phyloP scores from a whole-genome alignment of 2,113 vertebrate species.

The Gallinago paraguaiae region DNA sequence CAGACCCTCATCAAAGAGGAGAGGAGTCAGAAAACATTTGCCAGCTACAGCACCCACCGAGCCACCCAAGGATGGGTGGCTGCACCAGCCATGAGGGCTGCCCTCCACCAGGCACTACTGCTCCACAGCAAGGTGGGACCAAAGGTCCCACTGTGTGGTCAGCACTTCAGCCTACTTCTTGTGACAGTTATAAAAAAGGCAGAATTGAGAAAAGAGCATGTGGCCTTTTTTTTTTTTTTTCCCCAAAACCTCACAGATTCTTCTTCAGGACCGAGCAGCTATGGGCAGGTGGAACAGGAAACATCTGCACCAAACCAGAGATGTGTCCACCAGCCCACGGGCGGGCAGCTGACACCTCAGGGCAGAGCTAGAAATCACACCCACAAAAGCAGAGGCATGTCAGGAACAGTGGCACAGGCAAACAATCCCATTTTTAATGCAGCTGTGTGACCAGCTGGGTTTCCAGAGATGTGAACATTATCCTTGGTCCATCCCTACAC shows the following conservation, averaged over 20 bases:
- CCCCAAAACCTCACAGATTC: not conserved
- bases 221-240: no score
- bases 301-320: not conserved
- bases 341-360: not conserved
- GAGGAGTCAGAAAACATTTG: not conserved
- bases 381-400: not conserved
- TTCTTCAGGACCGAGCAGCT: not conserved
- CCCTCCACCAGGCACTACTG: not conserved
- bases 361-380: not conserved
- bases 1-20: not conserved
- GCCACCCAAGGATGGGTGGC: accelerated
- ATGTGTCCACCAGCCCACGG: accelerated
- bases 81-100: not conserved
- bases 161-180: no score
- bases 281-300: not conserved
- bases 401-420: not conserved
- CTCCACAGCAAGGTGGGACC: not conserved
- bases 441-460: not conserved
- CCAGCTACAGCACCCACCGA: not conserved
- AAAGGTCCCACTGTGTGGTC: not conserved
- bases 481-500: not conserved
- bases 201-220: not conserved
- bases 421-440: not conserved
- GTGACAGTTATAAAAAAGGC: not conserved
- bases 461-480: not conserved